Evolutionary conservation across 92 coral and sea anemone species (phyloP), one percentile per base, ranked within the genome.

Genomic region (Parazoanthus swiftii): DNA sequence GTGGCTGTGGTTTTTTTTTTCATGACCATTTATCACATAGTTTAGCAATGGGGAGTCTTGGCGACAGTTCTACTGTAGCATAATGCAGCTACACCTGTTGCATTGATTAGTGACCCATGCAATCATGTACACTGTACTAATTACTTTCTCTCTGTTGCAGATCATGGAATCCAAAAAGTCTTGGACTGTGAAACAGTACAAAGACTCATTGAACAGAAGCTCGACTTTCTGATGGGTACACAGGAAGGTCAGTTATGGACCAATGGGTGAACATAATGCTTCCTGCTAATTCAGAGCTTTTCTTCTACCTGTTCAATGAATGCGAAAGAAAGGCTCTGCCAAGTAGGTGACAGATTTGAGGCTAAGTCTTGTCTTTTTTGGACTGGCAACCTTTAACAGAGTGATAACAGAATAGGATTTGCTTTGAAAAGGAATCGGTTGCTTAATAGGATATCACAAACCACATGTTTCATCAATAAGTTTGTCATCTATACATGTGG

Each of bases 221-320:
- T 94, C 33, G 90, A 94, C 48, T 74, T 80, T 74, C 58, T 94
- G 46, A 94, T 94, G 95, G 89, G 93, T 25, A 88, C 98, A 54
- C 89, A 92, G 38, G 91, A 94, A 86, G 98, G 98, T 94, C 3
- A 67, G 90, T 63, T 23, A 20, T 21, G 25, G 25, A 20, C n/a
- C 33, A 5, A 7, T 71, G 33, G 36, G 14, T 71, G 36, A 71
- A 29, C 11, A 71, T 26, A 4, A 0, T 71, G 76, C 33, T 6
- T 8, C 59, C 18, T 54, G 59, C 59, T 54, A 54, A 13, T 3
- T 15, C 59, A 54, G 59, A 54, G 3, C 59, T 20, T 54, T 54
- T 11, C 59, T 54, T 54, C 14, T 54, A 54, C 20, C 51, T 48
- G 51, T 48, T 48, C 18, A 10, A 54, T 54, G 59, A 54, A 11